A percentile compares a stretch with the other conserved stretches of the same genome.
These are phyloP conservation scores for Troglohyphantes excavatus DNA, from an alignment of 2,888 invertebrate species.

Conservation along the genomic window DNA sequence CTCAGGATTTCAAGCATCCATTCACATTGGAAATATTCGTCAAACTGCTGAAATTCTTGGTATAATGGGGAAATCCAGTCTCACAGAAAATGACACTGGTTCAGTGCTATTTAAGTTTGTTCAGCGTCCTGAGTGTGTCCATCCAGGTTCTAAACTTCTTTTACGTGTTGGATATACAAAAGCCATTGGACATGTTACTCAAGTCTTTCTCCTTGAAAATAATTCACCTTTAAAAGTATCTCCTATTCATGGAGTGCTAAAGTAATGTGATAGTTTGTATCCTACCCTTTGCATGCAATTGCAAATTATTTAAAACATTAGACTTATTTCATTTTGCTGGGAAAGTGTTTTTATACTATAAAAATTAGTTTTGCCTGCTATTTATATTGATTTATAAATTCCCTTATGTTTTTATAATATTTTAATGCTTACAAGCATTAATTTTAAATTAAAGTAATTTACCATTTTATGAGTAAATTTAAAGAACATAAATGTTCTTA, in stretches of 20 bases:
- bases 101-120: constrained; percentile 94
- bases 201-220: constrained; percentile 80
- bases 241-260: constrained; percentile 39
- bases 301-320: background rate
- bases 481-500: no score
- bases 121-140: constrained; percentile 93
- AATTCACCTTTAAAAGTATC: constrained; percentile 70
- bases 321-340: no score
- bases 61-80: constrained; percentile 86
- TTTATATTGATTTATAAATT: no score
- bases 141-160: constrained; percentile 89
- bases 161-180: constrained; percentile 93
- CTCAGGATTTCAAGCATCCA: constrained; percentile 89
- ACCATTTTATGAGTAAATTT: no score
- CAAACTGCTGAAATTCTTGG: constrained; percentile 96
- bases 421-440: no score
- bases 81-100: constrained; percentile 92
- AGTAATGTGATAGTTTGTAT: constrained; percentile 34
- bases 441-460: no score
- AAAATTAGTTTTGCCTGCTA: no score
- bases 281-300: background rate
- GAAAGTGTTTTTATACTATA: no score
- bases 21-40: constrained; percentile 96
- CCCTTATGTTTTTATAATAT: no score
- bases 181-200: constrained; percentile 90